Percentiles rank a stretch among this genome's conserved stretches.
phyloP scores from a whole-genome alignment of 2,888 invertebrate species.

The Dione vanillae region DNA sequence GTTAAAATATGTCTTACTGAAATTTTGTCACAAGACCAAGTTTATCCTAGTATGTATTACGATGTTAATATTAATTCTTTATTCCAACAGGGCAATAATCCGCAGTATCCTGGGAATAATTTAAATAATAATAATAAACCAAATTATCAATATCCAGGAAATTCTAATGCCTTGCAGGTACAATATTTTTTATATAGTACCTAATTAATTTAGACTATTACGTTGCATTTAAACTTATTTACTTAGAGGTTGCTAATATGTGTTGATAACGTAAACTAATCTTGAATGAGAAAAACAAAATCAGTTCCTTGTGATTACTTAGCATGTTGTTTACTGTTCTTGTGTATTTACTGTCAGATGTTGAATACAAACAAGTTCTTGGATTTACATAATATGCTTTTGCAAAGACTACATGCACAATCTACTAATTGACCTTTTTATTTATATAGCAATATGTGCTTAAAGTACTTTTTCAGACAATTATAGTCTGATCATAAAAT shows the following conservation, averaged over 20 bases:
- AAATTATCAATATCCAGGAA: constrained; percentile 21
- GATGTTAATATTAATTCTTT: background rate
- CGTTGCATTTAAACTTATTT: background rate
- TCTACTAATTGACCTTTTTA: background rate
- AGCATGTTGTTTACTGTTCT: background rate
- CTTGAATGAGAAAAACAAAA: background rate
- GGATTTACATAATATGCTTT: background rate
- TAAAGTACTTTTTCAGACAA: no score
- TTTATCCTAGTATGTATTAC: background rate
- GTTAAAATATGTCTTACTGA: no score
- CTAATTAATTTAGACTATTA: no score
- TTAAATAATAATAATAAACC: constrained; percentile 16
- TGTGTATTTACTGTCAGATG: background rate
- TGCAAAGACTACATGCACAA: no score
- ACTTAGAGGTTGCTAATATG: background rate
- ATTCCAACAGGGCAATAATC: constrained; percentile 20
- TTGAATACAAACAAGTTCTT: background rate
- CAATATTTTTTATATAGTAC: no score
- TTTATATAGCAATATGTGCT: no score
- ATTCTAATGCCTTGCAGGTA: constrained; percentile 13
- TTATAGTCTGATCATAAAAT: no score
- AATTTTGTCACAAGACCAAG: no score
- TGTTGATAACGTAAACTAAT: background rate
- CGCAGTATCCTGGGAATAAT: constrained; percentile 13
- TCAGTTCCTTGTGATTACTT: background rate